Conservation (phyloP, 2,888 invertebrate species). For the Teleiodes luculella region DNA sequence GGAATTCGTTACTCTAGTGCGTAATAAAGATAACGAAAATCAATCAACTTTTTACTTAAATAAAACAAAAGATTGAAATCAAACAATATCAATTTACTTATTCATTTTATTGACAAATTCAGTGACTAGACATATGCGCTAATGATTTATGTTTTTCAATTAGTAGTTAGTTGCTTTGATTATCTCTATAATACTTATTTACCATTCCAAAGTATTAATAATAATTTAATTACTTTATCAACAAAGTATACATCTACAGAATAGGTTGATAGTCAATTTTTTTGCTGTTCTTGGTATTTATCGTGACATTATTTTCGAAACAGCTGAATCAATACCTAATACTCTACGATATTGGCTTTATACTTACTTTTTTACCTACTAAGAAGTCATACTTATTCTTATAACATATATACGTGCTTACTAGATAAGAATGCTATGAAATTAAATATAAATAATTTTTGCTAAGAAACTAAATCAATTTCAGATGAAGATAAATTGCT, state of each 20-base stretch:
- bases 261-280: too few species aligned
- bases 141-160: constrained; percentile 1
- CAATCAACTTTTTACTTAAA: too few species aligned
- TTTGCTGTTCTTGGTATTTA: too few species aligned
- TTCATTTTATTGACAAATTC: constrained; percentile 17
- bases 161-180: constrained; percentile 2
- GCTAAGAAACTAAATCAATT: too few species aligned
- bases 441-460: background rate
- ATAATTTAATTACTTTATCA: background rate
- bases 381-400: background rate
- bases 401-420: background rate
- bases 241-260: background rate
- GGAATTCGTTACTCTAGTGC: too few species aligned
- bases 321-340: too few species aligned
- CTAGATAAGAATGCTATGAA: background rate
- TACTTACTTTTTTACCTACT: background rate
- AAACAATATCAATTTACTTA: constrained; percentile 2
- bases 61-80: background rate
- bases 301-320: too few species aligned
- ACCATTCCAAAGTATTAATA: background rate
- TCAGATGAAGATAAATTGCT: too few species aligned
- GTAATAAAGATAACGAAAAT: too few species aligned
- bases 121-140: constrained; percentile 16
- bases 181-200: background rate
- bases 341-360: too few species aligned